phyloP scores from a whole-genome alignment of 2,113 vertebrate genomes.

The Pomatostomus ruficeps region DNA sequence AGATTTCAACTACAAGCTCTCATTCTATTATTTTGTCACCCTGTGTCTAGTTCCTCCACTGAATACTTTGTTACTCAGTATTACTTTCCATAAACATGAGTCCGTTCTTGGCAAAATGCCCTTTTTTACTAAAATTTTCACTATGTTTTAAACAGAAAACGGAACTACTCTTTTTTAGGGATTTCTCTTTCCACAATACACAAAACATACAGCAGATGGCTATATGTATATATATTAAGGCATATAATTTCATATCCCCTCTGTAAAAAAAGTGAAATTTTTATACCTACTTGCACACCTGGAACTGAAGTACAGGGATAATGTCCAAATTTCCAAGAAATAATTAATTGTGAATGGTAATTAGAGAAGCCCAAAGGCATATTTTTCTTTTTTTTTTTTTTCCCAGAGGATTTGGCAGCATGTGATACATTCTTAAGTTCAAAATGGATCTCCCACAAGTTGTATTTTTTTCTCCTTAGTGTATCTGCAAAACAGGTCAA shows the following conservation, averaged over 20 bases:
- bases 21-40: neutral
- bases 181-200: neutral
- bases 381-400: neutral
- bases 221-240: too few relatives aligned
- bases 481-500: accelerated
- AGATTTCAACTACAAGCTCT: neutral
- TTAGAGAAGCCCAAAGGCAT: neutral
- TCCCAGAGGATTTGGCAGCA: neutral
- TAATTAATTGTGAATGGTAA: neutral
- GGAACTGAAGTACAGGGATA: neutral
- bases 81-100: neutral
- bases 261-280: neutral
- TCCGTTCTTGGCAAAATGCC: neutral
- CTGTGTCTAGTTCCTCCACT: neutral
- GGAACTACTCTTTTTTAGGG: neutral
- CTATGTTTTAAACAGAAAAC: neutral
- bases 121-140: neutral
- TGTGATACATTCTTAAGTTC: neutral
- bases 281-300: neutral
- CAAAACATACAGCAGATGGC: neutral
- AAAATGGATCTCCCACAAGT: neutral
- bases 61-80: neutral
- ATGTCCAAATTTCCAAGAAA: neutral
- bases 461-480: neutral
- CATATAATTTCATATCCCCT: neutral